A percentile compares a stretch with the other conserved stretches of the same genome.
phyloP scores from a whole-genome alignment of 2,888 invertebrate genomes.

The Tenthredo distinguenda region DNA sequence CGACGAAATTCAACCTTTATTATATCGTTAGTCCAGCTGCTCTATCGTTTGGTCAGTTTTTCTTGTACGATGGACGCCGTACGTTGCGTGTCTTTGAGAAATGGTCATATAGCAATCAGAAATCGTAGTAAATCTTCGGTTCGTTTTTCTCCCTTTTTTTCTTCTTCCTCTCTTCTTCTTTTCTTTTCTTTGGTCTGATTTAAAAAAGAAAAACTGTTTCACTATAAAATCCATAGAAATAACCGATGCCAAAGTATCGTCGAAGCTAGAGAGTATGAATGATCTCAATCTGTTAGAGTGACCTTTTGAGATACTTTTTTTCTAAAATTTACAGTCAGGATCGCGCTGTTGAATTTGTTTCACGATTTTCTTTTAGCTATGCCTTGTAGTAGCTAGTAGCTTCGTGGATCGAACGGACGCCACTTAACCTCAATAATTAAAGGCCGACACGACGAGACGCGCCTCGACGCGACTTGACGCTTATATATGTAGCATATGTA shows the following conservation, averaged over 20 bases:
- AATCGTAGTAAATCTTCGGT: not conserved
- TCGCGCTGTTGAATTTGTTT: not conserved
- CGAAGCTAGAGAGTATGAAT: not conserved
- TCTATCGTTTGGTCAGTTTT: not conserved
- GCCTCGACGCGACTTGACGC: not conserved
- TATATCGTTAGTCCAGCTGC: not conserved
- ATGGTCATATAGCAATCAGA: not conserved
- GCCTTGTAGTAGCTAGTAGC: not conserved
- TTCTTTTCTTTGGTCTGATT: not conserved
- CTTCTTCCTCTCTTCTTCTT: not conserved
- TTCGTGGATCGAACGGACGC: conserved; percentile 35
- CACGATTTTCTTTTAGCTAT: not conserved
- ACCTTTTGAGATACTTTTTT: not conserved
- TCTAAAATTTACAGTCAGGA: not conserved
- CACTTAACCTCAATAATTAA: conserved; percentile 47
- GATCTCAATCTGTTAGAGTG: not conserved
- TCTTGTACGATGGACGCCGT: not conserved
- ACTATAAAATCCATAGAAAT: not conserved
- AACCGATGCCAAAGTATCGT: not conserved
- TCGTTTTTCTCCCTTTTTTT: not conserved
- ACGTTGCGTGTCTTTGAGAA: not conserved
- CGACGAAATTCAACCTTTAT: not conserved
- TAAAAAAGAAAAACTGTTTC: not conserved
- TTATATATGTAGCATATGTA: not conserved
- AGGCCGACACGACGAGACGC: not conserved